Evolutionary conservation across 2,797 vertebrate species (phyloP).

Genomic region (Jordanella pulchra): DNA sequence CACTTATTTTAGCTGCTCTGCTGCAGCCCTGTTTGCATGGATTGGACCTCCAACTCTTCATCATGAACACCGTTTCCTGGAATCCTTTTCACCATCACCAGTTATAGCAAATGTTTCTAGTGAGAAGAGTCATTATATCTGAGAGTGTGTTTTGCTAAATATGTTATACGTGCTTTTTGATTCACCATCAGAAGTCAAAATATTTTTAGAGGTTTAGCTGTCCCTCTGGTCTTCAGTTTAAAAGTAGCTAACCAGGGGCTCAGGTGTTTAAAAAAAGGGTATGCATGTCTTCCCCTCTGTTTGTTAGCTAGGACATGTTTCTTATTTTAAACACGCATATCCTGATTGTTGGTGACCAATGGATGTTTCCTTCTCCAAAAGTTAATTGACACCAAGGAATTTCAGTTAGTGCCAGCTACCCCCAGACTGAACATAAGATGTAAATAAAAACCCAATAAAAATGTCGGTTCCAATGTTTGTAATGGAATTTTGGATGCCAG

Average conservation of each 20-base stretch:
- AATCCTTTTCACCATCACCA: slow-evolving; percentile 20
- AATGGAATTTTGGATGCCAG: slow-evolving; percentile 56
- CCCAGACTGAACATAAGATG: slow-evolving; percentile 45
- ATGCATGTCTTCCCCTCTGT: slow-evolving; percentile 20
- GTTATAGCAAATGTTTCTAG: slow-evolving; percentile 49
- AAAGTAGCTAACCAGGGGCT: slow-evolving; percentile 16
- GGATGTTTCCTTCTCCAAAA: slow-evolving; percentile 24
- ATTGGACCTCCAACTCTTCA: slow-evolving; percentile 48
- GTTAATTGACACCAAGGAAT: slow-evolving; percentile 58
- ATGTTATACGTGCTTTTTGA: slow-evolving; percentile 74
- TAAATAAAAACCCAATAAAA: slow-evolving; percentile 57
- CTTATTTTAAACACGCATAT: slow-evolving; percentile 29
- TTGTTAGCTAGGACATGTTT: slow-evolving; percentile 25
- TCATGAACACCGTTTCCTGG: slow-evolving; percentile 35
- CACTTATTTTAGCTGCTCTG: slow-evolving; percentile 76
- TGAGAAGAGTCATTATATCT: slow-evolving; percentile 74
- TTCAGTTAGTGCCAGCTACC: slow-evolving; percentile 42
- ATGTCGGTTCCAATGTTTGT: slow-evolving; percentile 54
- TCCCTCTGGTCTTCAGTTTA: slow-evolving; percentile 57
- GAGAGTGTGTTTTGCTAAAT: slow-evolving; percentile 71
- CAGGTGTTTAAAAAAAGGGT: background rate
- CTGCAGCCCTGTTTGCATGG: slow-evolving; percentile 54
- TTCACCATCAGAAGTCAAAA: slow-evolving; percentile 61
- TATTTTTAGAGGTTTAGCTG: slow-evolving; percentile 70
- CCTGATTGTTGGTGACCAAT: slow-evolving; percentile 19